Evolutionary conservation across 2,888 invertebrate species (phyloP).

Genomic region (Agrochola circellaris): DNA sequence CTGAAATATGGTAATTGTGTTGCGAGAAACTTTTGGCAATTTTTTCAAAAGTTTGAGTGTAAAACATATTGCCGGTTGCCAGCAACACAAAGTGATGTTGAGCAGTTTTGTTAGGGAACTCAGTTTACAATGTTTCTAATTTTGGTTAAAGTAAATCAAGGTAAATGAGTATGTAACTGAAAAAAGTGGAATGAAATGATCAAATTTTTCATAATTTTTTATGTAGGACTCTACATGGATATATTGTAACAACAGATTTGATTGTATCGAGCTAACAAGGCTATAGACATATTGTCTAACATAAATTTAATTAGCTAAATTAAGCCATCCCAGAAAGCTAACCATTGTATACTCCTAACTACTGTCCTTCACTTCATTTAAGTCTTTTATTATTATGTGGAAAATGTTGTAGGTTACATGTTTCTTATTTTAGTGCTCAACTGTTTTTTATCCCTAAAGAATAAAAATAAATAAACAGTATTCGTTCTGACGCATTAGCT

Average conservation of each 20-base stretch:
- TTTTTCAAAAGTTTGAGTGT: not conserved
- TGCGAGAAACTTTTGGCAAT: not conserved
- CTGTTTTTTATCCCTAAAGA: not conserved
- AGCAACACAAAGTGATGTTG: not conserved
- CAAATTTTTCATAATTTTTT: not conserved
- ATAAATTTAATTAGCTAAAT: not conserved
- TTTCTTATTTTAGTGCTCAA: not conserved
- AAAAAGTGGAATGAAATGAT: not conserved
- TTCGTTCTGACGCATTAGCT: not conserved
- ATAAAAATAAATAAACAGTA: too few species aligned
- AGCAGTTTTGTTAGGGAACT: not conserved
- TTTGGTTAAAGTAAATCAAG: not conserved
- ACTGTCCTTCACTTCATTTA: not conserved
- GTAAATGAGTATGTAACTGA: not conserved
- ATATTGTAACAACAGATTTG: too few species aligned
- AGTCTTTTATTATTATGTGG: not conserved
- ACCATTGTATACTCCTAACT: not conserved
- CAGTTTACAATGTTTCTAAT: not conserved
- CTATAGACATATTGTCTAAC: not conserved
- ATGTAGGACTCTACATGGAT: too few species aligned
- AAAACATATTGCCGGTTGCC: not conserved
- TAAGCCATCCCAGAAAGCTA: not conserved
- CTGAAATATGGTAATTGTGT: not conserved
- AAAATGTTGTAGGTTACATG: not conserved
- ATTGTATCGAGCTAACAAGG: not conserved